Conservation (phyloP, 2,888 invertebrate genomes). For the Conus canariensis region DNA sequence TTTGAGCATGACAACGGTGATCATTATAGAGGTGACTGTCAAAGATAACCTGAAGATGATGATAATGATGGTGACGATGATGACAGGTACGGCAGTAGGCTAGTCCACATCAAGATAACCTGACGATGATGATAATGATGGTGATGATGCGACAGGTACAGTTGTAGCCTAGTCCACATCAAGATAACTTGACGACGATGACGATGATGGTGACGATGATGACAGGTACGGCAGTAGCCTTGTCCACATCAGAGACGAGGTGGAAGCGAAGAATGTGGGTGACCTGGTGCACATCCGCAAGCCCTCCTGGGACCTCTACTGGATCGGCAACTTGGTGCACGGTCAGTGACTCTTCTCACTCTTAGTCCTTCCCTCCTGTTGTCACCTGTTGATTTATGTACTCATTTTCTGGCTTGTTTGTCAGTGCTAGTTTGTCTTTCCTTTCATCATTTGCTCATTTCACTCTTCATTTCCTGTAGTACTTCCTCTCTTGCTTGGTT, state of each 20-base stretch:
- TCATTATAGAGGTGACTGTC: not conserved
- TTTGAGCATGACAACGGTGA: not conserved
- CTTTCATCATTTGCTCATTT: no score
- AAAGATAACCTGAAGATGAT: no score
- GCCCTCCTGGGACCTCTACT: not conserved
- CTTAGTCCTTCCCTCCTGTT: no score
- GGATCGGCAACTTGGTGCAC: not conserved
- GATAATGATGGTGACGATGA: constrained; percentile 13
- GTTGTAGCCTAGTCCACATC: no score
- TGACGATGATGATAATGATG: not conserved
- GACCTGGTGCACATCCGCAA: not conserved
- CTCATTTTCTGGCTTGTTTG: no score
- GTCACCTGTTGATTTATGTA: no score
- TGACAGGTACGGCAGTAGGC: not conserved
- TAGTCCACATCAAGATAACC: no score
- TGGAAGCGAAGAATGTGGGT: not conserved
- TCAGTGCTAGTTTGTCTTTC: no score
- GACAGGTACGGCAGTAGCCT: not conserved
- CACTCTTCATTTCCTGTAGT: no score
- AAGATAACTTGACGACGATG: no score
- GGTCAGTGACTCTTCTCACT: not conserved
- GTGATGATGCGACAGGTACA: not conserved
- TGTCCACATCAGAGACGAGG: not conserved
- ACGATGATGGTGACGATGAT: not conserved
- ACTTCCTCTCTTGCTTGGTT: no score